phyloP scores from a whole-genome alignment of 2,113 vertebrate species.

The Lucifuga dentata region DNA sequence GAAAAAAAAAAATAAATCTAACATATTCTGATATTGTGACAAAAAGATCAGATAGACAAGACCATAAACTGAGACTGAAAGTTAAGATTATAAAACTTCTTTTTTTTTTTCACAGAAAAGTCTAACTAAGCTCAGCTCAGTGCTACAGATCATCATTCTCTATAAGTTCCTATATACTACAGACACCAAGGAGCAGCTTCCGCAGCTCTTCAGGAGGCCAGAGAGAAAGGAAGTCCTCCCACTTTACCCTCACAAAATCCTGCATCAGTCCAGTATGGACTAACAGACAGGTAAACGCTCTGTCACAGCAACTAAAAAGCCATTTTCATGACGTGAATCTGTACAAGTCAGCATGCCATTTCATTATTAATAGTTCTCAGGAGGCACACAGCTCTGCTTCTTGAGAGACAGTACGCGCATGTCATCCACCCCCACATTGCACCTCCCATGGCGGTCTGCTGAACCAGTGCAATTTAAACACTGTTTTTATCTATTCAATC shows the following conservation, averaged over 20 bases:
- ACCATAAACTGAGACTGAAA: slow-evolving; percentile 5
- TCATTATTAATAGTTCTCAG: slow-evolving; percentile 68
- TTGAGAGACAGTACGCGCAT: slow-evolving; percentile 39
- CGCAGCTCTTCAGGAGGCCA: slow-evolving; percentile 43
- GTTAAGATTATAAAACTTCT: slow-evolving; percentile 29
- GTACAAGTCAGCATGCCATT: slow-evolving; percentile 56
- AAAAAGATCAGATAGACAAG: slow-evolving; percentile 18
- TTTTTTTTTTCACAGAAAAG: neutral
- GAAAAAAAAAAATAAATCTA: slow-evolving; percentile 9
- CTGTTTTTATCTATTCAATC: slow-evolving; percentile 47
- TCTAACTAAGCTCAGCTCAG: neutral
- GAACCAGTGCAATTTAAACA: slow-evolving; percentile 41
- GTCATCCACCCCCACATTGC: slow-evolving; percentile 16
- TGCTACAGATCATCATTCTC: slow-evolving; percentile 14
- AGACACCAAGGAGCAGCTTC: slow-evolving; percentile 46
- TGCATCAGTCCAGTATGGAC: slow-evolving; percentile 12
- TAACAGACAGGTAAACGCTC: slow-evolving; percentile 55
- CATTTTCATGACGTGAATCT: slow-evolving; percentile 66
- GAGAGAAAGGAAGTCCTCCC: slow-evolving; percentile 35
- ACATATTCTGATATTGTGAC: slow-evolving; percentile 31
- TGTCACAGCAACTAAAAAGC: slow-evolving; percentile 65
- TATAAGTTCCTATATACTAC: slow-evolving; percentile 1
- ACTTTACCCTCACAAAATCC: slow-evolving; percentile 45
- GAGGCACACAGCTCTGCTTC: slow-evolving; percentile 33
- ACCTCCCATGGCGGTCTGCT: slow-evolving; percentile 41